phyloP scores from a whole-genome alignment of 2,888 invertebrate genomes.

The Cotesia congregata region DNA sequence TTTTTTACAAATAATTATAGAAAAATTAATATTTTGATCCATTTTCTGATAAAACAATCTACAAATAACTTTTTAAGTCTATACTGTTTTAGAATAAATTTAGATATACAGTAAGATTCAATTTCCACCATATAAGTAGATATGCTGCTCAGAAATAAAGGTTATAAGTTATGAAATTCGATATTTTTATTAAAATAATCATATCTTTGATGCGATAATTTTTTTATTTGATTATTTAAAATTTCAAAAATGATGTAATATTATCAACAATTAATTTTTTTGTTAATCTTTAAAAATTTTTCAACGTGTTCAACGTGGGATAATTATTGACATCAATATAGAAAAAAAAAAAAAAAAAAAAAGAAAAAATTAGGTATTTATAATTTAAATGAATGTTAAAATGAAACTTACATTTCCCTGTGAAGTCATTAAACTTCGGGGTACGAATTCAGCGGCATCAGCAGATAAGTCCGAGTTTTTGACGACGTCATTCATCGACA shows the following conservation, averaged over 20 bases:
- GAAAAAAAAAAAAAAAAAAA: too few relatives aligned
- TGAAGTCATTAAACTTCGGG: constrained; percentile 48
- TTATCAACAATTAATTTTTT: neutral
- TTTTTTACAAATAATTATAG: neutral
- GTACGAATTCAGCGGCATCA: constrained; percentile 63
- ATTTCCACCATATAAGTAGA: neutral
- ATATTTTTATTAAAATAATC: neutral
- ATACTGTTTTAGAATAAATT: neutral
- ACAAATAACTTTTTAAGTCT: neutral
- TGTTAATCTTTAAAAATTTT: neutral
- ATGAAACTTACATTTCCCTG: constrained; percentile 22
- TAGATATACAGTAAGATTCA: neutral
- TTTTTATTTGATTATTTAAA: neutral
- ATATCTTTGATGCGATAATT: neutral
- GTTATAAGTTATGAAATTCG: neutral
- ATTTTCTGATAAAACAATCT: neutral
- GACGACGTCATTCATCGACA: constrained; percentile 49
- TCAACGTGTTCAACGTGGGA: neutral
- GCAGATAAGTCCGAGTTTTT: constrained; percentile 59
- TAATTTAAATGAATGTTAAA: constrained; percentile 9
- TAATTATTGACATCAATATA: neutral
- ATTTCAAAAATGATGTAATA: neutral
- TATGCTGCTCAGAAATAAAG: neutral
- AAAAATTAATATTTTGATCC: neutral
- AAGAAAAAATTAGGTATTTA: neutral